Percentiles rank a stretch among this genome's conserved stretches.
Evolutionary conservation across 2,888 invertebrate species (phyloP).

Genomic region (Dione vanillae): DNA sequence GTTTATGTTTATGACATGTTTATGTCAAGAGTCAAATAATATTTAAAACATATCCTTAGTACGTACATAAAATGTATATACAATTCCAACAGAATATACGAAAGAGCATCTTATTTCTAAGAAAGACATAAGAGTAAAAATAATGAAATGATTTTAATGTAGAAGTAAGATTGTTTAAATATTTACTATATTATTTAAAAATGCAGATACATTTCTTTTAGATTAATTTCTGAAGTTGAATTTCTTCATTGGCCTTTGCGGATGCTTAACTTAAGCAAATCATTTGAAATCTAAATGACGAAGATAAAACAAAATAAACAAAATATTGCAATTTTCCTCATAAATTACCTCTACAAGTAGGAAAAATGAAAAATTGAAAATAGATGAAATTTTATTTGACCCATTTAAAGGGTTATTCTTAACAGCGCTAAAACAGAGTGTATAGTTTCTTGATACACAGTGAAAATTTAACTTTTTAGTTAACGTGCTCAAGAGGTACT

Average conservation of each 20-base stretch:
- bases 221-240: too few relatives aligned
- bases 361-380: conserved; percentile 6
- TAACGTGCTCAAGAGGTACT: too few relatives aligned
- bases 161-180: too few relatives aligned
- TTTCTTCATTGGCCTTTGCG: too few relatives aligned
- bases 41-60: background rate
- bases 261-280: too few relatives aligned
- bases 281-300: too few relatives aligned
- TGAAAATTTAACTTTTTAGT: too few relatives aligned
- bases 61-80: background rate
- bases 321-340: background rate
- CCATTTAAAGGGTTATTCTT: conserved; percentile 24
- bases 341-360: background rate
- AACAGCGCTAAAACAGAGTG: conserved; percentile 5
- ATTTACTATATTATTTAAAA: too few relatives aligned
- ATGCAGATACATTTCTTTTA: too few relatives aligned
- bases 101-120: background rate
- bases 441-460: too few relatives aligned
- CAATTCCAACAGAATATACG: background rate
- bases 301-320: background rate
- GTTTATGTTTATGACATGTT: background rate
- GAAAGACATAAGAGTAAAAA: background rate
- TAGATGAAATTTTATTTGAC: conserved; percentile 23
- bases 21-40: conserved; percentile 1
- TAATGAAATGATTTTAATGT: too few relatives aligned